Evolutionary conservation across 2,113 vertebrate species (phyloP).

Genomic region (cat (Felis catus)): DNA sequence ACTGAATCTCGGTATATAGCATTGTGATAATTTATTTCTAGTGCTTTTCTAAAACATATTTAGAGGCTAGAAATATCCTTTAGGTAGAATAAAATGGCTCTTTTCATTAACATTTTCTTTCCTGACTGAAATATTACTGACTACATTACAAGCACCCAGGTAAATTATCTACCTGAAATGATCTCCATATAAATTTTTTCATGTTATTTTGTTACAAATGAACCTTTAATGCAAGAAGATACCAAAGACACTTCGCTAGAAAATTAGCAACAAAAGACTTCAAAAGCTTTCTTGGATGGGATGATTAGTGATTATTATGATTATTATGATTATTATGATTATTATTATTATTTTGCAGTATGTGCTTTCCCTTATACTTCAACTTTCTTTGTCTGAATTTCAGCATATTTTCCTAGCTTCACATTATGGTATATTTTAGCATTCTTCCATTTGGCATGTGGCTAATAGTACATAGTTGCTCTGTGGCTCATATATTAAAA

Average conservation of each 20-base stretch:
- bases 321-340: neutral
- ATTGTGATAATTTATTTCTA: slow-evolving; percentile 47
- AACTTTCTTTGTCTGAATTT: neutral
- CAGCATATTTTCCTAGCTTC: neutral
- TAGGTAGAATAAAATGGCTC: neutral
- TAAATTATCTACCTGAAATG: slow-evolving; percentile 27
- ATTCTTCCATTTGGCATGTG: slow-evolving; percentile 28
- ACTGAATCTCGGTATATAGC: neutral
- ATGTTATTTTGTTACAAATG: slow-evolving; percentile 53
- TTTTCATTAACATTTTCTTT: slow-evolving; percentile 52
- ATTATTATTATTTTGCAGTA: neutral
- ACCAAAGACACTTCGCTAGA: neutral
- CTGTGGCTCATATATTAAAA: slow-evolving; percentile 40
- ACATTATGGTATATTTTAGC: slow-evolving; percentile 15
- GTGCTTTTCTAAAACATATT: slow-evolving; percentile 39
- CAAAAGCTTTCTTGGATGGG: slow-evolving; percentile 30
- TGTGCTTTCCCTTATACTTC: neutral
- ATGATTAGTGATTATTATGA: slow-evolving; percentile 45
- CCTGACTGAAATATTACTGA: slow-evolving; percentile 39
- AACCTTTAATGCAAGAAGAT: slow-evolving; percentile 1
- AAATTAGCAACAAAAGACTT: slow-evolving; percentile 46
- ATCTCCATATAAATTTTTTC: slow-evolving; percentile 48
- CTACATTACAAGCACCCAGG: slow-evolving; percentile 21
- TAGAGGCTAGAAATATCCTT: neutral
- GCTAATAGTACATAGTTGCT: neutral